phyloP scores from a whole-genome alignment of 1,140 invertebrate species.

The Ruditapes philippinarum region DNA sequence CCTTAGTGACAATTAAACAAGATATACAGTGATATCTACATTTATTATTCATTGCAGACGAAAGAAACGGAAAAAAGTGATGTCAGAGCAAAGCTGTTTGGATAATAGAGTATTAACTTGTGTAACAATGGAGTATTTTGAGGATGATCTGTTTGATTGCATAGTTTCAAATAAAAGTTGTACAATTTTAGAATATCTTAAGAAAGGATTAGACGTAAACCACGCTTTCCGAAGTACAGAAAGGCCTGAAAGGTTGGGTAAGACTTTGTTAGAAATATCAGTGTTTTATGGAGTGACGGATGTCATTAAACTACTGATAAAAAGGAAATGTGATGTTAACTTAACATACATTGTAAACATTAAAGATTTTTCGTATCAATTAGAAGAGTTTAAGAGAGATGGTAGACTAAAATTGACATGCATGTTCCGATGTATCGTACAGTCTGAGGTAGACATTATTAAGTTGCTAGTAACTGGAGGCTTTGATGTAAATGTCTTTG shows the following conservation, averaged over 20 bases:
- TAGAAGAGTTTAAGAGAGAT: constrained; percentile 75
- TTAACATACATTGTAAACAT: constrained; percentile 78
- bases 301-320: constrained; percentile 69
- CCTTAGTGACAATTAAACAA: not conserved
- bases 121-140: constrained; percentile 77
- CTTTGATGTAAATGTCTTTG: constrained; percentile 78
- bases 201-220: constrained; percentile 73
- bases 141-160: constrained; percentile 73
- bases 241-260: constrained; percentile 70
- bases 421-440: constrained; percentile 77
- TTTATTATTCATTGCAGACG: not conserved
- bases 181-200: constrained; percentile 70
- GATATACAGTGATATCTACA: not conserved
- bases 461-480: constrained; percentile 75
- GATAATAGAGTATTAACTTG: constrained; percentile 10
- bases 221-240: constrained; percentile 77
- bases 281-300: constrained; percentile 67
- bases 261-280: constrained; percentile 76
- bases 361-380: constrained; percentile 68
- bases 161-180: constrained; percentile 70
- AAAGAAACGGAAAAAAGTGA: not conserved
- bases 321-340: constrained; percentile 74
- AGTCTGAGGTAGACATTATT: constrained; percentile 74
- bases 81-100: not conserved
- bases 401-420: constrained; percentile 76